These are phyloP conservation scores for Ennomos fuscantarius DNA, from an alignment of 2,888 invertebrate genomes.

Conservation along the genomic window DNA sequence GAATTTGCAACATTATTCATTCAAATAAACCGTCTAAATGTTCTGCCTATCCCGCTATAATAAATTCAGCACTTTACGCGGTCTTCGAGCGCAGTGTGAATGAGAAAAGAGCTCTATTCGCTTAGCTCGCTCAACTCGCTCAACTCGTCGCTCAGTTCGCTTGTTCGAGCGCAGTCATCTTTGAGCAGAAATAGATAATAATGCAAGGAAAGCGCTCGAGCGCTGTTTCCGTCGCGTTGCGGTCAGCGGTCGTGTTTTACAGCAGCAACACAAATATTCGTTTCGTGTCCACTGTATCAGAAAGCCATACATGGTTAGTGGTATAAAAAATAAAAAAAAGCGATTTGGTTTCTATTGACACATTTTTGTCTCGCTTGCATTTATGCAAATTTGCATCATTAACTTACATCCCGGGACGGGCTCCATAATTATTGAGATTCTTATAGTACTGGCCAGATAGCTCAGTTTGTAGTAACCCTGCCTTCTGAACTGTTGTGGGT, in stretches of 20 bases:
- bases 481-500: too few species aligned
- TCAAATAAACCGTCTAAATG: conserved; percentile 37
- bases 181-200: conserved; percentile 32
- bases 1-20: conserved; percentile 36
- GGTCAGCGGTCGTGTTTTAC: conserved; percentile 61
- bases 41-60: conserved; percentile 36
- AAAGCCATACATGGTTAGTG: conserved; percentile 60
- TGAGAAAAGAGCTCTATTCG: conserved; percentile 32
- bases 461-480: too few species aligned
- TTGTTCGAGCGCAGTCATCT: conserved; percentile 29
- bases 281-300: conserved; percentile 72
- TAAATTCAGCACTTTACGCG: conserved; percentile 37
- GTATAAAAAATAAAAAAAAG: conserved; percentile 30
- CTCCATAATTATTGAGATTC: too few species aligned
- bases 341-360: not conserved
- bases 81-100: conserved; percentile 23
- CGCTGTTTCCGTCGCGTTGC: conserved; percentile 43
- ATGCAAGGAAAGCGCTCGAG: conserved; percentile 37
- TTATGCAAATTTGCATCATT: too few species aligned
- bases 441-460: too few species aligned
- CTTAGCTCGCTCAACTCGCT: conserved; percentile 17
- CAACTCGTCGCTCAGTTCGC: conserved; percentile 7
- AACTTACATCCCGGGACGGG: too few species aligned
- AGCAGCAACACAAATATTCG: conserved; percentile 63
- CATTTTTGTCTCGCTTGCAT: too few species aligned